These are phyloP conservation scores for Umimayanthus kanabou DNA, from an alignment of 92 coral and sea anemone genomes.

Conservation along the genomic window DNA sequence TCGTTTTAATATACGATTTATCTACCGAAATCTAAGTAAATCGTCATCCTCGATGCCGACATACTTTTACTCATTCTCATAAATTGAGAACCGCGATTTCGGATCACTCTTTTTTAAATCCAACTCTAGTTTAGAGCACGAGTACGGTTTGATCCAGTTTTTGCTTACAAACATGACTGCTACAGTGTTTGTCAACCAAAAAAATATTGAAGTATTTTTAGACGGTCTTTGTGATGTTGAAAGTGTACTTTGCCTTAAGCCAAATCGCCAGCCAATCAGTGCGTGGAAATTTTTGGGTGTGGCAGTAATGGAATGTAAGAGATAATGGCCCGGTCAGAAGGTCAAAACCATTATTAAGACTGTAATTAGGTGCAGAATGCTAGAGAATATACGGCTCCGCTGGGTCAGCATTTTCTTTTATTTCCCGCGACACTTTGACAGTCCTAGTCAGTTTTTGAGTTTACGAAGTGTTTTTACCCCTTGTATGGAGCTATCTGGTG, in stretches of 20 bases:
- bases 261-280: conserved; percentile 23
- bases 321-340: conserved; percentile 15
- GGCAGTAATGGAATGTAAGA: conserved; percentile 24
- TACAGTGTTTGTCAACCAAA: conserved; percentile 24
- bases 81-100: neutral
- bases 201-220: conserved; percentile 28
- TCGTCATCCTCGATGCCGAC: conserved; percentile 2
- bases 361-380: conserved; percentile 18
- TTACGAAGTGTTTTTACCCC: neutral
- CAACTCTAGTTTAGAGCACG: neutral
- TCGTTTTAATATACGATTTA: neutral
- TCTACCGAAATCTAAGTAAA: conserved; percentile 15
- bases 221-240: conserved; percentile 9
- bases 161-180: conserved; percentile 4
- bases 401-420: neutral
- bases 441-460: neutral
- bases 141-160: neutral
- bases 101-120: neutral
- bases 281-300: conserved; percentile 14
- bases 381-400: neutral
- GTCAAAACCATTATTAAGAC: conserved; percentile 8
- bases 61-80: neutral
- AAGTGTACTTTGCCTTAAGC: conserved; percentile 27
- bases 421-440: conserved; percentile 14
- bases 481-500: neutral